These are phyloP conservation scores for Scopus umbretta DNA, from an alignment of 2,113 vertebrate genomes.

Conservation along the genomic window DNA sequence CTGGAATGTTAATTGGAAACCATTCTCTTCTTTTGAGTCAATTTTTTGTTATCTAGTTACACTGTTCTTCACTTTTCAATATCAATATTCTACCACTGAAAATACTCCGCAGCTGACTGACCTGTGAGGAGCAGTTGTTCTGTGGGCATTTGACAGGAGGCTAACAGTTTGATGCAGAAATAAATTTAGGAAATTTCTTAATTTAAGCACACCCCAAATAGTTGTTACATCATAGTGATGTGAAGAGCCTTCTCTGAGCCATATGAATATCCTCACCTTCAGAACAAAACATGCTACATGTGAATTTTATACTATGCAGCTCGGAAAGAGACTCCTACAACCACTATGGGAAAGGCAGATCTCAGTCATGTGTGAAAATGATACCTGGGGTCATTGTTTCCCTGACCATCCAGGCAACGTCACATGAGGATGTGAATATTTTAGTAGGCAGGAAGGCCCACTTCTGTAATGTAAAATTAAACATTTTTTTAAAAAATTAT, in stretches of 20 bases:
- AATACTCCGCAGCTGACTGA: not conserved
- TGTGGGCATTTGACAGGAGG: not conserved
- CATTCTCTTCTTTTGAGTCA: not conserved
- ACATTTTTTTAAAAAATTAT: not conserved
- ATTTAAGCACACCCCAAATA: not conserved
- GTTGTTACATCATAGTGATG: not conserved
- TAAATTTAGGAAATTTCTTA: not conserved
- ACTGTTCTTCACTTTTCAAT: not conserved
- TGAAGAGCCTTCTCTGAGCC: not conserved
- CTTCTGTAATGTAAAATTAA: not conserved
- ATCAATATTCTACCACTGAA: not conserved
- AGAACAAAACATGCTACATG: not conserved
- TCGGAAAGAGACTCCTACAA: not conserved
- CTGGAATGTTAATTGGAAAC: not conserved
- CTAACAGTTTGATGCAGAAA: not conserved
- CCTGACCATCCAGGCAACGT: not conserved
- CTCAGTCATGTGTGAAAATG: not conserved
- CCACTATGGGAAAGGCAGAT: not conserved
- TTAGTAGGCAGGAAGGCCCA: not conserved
- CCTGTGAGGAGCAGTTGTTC: not conserved
- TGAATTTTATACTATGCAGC: not conserved
- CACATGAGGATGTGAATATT: not conserved
- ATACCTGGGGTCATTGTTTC: not conserved
- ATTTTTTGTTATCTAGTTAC: not conserved
- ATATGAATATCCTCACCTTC: accelerated